Conservation (phyloP, 1,140 invertebrate genomes). For the Elysia chlorotica region DNA sequence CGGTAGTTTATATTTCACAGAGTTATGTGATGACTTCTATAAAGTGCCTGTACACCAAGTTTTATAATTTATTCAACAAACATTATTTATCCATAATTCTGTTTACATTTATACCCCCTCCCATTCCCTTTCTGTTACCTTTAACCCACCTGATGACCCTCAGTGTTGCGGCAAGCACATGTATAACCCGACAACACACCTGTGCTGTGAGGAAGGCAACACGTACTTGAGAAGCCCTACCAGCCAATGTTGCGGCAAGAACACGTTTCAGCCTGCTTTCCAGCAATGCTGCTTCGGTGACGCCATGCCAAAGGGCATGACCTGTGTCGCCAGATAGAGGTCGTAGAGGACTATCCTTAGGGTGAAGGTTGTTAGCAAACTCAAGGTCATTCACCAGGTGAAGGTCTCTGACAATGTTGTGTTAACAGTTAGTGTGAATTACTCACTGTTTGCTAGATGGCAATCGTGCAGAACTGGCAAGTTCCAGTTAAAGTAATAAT, state of each 20-base stretch:
- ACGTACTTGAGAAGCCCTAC: background rate
- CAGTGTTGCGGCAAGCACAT: conserved; percentile 16
- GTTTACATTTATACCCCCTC: background rate
- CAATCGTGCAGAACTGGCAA: too few relatives aligned
- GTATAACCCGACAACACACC: conserved; percentile 1
- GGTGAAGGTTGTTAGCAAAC: too few relatives aligned
- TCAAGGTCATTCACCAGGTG: too few relatives aligned
- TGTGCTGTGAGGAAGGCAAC: conserved; percentile 14
- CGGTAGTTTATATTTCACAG: background rate
- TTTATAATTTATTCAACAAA: background rate
- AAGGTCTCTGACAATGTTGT: too few relatives aligned
- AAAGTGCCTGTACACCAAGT: background rate
- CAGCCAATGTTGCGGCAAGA: background rate
- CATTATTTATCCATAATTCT: background rate
- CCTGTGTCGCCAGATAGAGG: background rate
- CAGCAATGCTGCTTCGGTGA: conserved; percentile 12
- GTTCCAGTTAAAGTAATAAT: too few relatives aligned
- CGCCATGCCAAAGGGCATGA: background rate
- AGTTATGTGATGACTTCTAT: background rate
- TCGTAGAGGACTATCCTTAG: too few relatives aligned
- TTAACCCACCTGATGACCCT: too few relatives aligned
- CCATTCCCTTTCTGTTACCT: background rate
- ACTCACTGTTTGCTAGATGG: too few relatives aligned
- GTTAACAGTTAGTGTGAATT: too few relatives aligned
- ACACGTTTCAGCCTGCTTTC: background rate